Base-by-base conservation (phyloP, 2,888 invertebrate species). In the Drosophila niveifrons region DNA sequence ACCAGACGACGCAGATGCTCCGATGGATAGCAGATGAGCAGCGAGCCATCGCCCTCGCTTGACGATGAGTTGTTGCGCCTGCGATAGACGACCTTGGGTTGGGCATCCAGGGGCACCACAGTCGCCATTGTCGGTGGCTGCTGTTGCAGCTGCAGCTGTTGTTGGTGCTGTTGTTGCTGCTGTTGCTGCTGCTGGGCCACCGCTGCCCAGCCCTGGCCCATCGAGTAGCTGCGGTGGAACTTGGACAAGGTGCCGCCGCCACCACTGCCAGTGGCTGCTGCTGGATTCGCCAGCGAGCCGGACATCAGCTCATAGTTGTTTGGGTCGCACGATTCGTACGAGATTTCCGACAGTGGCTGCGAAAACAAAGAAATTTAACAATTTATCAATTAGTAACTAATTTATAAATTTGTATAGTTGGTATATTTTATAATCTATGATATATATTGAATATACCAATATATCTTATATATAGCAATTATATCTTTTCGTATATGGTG, bases 151-250 rank as follows among this genome's bases (percentile, higher is more conserved):
- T 55, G 76, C 0, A 57, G 82, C 1, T 56, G 80, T 0, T 59
- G 78, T 0, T 0, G 80, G 0, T 59, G 78, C 0, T 39, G 81
- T 0, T 58, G 78, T 0, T 56, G 66, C 1, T 75, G 73, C 0
- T 62, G 81, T 0, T 83, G 81, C 13, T 90, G 90, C n/a, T 90
- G 90, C 31, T 90, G 90, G 7, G 90, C 88, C 31, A 88, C 81
- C 31, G 89, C 76, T 11, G 89, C 89, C 93, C 93, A 93, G 0
- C 94, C 94, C 76, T 94, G 94, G 0, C 97, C 97, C 96, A 97
- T 97, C 0, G 97, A 97, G 72, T 97, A 96, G 1, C 97, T 97
- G 80, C 97, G 94, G 88, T 97, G 97, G 76, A 97, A 97, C 56
- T 91, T 90, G 0, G 92, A 91, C 2, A 91, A 63, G 0, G 90